Evolutionary conservation across 2,797 vertebrate species (phyloP), one percentile per base, ranked within the genome.

Genomic region (Austrolebias charrua): DNA sequence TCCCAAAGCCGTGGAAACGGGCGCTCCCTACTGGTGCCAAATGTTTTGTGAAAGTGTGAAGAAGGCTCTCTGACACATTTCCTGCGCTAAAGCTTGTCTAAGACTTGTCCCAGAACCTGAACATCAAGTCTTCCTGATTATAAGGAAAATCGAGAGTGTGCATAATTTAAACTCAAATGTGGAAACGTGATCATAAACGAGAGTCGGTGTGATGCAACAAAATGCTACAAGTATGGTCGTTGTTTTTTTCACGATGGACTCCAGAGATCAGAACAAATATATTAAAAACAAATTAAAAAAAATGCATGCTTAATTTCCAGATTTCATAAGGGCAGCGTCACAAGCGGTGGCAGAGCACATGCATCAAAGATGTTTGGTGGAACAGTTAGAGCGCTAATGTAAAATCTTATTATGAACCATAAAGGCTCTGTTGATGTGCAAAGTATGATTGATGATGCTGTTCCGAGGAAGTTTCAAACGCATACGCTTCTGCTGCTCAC

Each of bases 21-120:
- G 82, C 77, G 55, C 82, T 44, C 80, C 66, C 84, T 82, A 54
- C 79, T 83, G 80, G 79, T 54, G 69, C 29, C 54, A 45, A 63
- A 63, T 52, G 63, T 29, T 58, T 12, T 51, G 60, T 65, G 46
- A 47, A 15, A 11, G 29, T 70, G 62, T 51, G 59, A 63, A 20
- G 19, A 47, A 60, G 48, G 28, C 44, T 31, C 33, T 18, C 38
- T 12, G 10, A 20, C 5, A 58, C 49, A 40, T 46, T 42, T 55
- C 6, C 1, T 53, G 53, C 6, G 42, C 24, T n/a, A 24, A 0
- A 50, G 29, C 28, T 48, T 1, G 7, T 9, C 31, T 16, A 19
- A 53, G 18, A 15, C 10, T 35, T 1, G 5, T 31, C 20, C 31
- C 1, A 2, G 10, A 44, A 44, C 11, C 16, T 9, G 6, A 9